Evolutionary conservation across 2,888 invertebrate genomes (phyloP).

Genomic region (Drosophila imparisetae): DNA sequence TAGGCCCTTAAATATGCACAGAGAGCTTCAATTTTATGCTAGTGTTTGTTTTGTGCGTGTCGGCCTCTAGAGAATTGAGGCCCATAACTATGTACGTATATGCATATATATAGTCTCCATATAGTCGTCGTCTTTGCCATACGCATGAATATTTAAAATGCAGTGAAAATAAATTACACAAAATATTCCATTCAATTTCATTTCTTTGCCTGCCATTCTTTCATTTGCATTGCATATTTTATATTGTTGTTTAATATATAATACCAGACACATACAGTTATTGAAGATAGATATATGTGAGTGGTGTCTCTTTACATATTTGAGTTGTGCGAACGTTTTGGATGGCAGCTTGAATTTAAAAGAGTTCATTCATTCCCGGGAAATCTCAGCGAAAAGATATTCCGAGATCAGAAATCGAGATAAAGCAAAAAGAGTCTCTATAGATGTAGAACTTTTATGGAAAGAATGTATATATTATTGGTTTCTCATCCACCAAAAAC

Average conservation of each 20-base stretch:
- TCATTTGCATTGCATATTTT: constrained; percentile 27
- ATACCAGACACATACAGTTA: background rate
- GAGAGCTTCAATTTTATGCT: constrained; percentile 34
- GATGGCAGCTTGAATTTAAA: background rate
- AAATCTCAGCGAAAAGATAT: background rate
- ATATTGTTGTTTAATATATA: constrained; percentile 17
- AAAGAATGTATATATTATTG: background rate
- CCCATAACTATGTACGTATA: constrained; percentile 43
- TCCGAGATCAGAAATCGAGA: too few relatives aligned
- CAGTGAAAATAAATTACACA: constrained; percentile 60
- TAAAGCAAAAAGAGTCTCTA: background rate
- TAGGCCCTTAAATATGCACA: constrained; percentile 64
- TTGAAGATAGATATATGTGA: background rate
- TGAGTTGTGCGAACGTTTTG: background rate
- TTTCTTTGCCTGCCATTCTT: constrained; percentile 39
- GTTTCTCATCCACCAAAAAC: background rate
- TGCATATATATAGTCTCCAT: constrained; percentile 9
- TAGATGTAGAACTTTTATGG: background rate
- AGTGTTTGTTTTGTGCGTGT: constrained; percentile 13
- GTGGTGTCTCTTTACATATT: background rate
- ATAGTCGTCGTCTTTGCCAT: constrained; percentile 11
- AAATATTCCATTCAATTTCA: constrained; percentile 74
- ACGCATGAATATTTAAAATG: constrained; percentile 75
- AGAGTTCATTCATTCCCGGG: background rate
- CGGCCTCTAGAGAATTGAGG: constrained; percentile 44